These are phyloP conservation scores for Pedicia rivosa DNA, from an alignment of 2,888 invertebrate genomes.

Conservation along the genomic window DNA sequence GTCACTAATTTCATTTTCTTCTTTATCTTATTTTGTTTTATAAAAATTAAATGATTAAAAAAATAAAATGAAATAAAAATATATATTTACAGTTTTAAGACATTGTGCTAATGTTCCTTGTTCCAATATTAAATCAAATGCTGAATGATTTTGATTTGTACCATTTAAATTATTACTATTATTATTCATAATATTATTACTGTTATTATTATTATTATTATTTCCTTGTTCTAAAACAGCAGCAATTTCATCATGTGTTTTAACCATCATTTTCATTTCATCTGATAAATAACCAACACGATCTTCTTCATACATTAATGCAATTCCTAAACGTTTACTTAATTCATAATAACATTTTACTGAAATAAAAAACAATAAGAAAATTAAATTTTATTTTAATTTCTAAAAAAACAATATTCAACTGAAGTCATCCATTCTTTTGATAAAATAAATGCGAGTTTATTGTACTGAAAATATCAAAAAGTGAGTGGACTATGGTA, in stretches of 20 bases:
- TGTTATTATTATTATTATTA: slow-evolving; percentile 5
- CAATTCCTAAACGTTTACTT: slow-evolving; percentile 75
- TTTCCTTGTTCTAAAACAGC: slow-evolving; percentile 25
- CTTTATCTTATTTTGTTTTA: too few species aligned
- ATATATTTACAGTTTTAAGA: slow-evolving; percentile 46
- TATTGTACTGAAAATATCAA: too few species aligned
- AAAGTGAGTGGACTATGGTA: too few species aligned
- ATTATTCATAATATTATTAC: slow-evolving; percentile 8
- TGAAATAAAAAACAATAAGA: slow-evolving; percentile 22
- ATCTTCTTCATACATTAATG: slow-evolving; percentile 79
- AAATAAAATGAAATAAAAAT: neutral
- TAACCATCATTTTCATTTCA: slow-evolving; percentile 76
- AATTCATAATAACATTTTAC: slow-evolving; percentile 89
- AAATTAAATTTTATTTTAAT: neutral
- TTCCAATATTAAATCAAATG: slow-evolving; percentile 67
- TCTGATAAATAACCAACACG: slow-evolving; percentile 75
- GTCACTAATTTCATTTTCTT: too few species aligned
- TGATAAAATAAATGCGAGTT: too few species aligned
- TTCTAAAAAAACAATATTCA: neutral
- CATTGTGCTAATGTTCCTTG: slow-evolving; percentile 70
- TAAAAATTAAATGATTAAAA: neutral
- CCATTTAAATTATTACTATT: slow-evolving; percentile 6
- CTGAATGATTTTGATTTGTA: slow-evolving; percentile 31
- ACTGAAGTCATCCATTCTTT: slow-evolving; percentile 33
- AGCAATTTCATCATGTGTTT: slow-evolving; percentile 41